phyloP scores from a whole-genome alignment of 2,888 invertebrate species.

The Dryobota labecula region DNA sequence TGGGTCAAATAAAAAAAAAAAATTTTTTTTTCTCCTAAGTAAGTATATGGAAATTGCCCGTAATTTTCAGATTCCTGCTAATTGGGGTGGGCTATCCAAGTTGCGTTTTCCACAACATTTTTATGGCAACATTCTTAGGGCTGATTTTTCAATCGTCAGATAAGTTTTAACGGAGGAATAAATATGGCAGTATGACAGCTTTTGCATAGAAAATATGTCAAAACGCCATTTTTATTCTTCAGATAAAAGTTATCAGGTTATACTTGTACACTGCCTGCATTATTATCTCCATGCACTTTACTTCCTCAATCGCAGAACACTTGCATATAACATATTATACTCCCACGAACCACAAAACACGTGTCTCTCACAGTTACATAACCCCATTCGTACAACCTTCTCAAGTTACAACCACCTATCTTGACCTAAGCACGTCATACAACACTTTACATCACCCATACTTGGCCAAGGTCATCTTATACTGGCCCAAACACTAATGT shows the following conservation, averaged over 20 bases:
- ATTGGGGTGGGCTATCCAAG: not conserved
- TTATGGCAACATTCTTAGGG: too few species aligned
- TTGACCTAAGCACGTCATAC: slow-evolving; percentile 61
- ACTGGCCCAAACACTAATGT: slow-evolving; percentile 73
- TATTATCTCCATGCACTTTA: slow-evolving; percentile 20
- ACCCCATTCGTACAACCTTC: slow-evolving; percentile 80
- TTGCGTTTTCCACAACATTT: not conserved
- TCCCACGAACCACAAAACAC: slow-evolving; percentile 70
- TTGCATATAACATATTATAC: slow-evolving; percentile 55
- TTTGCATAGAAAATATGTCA: too few species aligned
- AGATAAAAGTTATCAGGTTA: too few species aligned
- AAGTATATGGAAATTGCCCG: not conserved
- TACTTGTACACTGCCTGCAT: slow-evolving; percentile 17
- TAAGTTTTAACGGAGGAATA: too few species aligned
- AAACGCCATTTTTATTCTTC: too few species aligned
- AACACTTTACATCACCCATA: slow-evolving; percentile 30
- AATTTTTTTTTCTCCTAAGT: too few species aligned
- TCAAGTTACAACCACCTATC: slow-evolving; percentile 72
- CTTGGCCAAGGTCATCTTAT: slow-evolving; percentile 61
- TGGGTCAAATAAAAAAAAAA: too few species aligned
- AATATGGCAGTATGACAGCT: too few species aligned
- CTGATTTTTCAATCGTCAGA: too few species aligned
- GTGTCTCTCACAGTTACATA: slow-evolving; percentile 79
- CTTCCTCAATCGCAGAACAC: slow-evolving; percentile 35
- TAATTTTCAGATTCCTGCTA: not conserved